phyloP scores from a whole-genome alignment of 2,888 invertebrate species.

The Drosophila conformis region DNA sequence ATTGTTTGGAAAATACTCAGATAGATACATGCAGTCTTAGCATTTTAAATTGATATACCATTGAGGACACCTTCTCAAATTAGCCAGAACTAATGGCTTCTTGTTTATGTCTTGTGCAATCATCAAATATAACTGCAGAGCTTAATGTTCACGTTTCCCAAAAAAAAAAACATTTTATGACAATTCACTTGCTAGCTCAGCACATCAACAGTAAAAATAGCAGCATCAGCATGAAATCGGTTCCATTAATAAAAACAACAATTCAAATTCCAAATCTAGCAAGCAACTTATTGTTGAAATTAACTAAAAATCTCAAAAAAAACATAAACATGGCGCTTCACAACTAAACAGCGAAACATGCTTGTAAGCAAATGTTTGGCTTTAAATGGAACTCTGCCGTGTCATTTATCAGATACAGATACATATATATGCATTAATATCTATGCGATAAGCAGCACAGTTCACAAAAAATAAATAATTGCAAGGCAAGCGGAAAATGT shows the following conservation, averaged over 20 bases:
- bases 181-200: slow-evolving; percentile 45
- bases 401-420: slow-evolving; percentile 49
- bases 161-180: slow-evolving; percentile 42
- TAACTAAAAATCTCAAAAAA: slow-evolving; percentile 27
- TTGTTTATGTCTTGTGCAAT: slow-evolving; percentile 52
- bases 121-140: slow-evolving; percentile 20
- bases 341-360: slow-evolving; percentile 72
- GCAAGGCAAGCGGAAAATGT: slow-evolving; percentile 44
- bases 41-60: neutral
- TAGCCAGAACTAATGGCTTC: slow-evolving; percentile 25
- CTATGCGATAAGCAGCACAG: slow-evolving; percentile 25
- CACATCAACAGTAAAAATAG: slow-evolving; percentile 23
- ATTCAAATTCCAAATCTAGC: slow-evolving; percentile 45
- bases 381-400: slow-evolving; percentile 63
- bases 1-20: neutral
- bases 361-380: slow-evolving; percentile 78
- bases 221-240: slow-evolving; percentile 20
- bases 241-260: slow-evolving; percentile 58
- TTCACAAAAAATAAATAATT: slow-evolving; percentile 11
- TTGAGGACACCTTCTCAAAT: slow-evolving; percentile 44
- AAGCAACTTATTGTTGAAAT: slow-evolving; percentile 9
- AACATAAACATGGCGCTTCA: slow-evolving; percentile 61
- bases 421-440: slow-evolving; percentile 24
- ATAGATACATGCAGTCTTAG: neutral
- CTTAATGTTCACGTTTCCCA: slow-evolving; percentile 35